Conservation (phyloP, 2,113 vertebrate genomes). For the Sporophila hypoxantha region DNA sequence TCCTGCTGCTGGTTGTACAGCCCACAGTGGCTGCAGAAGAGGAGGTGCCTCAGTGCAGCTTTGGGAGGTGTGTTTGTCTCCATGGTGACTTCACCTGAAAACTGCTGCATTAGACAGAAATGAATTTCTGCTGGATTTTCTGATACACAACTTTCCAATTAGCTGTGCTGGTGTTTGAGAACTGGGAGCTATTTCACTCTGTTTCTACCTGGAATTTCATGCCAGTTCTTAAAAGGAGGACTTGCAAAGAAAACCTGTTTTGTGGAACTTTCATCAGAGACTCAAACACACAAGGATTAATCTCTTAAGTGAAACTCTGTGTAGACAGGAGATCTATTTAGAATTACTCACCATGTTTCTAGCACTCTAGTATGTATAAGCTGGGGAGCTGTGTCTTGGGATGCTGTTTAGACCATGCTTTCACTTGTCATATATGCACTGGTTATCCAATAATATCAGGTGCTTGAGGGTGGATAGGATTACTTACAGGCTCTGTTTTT, state of each 20-base stretch:
- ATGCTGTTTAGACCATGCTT: neutral
- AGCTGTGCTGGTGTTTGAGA: neutral
- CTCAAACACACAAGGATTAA: neutral
- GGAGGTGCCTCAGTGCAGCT: neutral
- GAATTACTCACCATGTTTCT: neutral
- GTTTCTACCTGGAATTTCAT: neutral
- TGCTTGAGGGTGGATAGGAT: neutral
- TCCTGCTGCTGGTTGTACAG: accelerated
- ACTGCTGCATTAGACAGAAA: neutral
- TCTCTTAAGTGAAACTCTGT: neutral
- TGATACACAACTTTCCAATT: neutral
- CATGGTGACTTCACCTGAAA: neutral
- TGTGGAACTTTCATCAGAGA: neutral
- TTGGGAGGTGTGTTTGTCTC: neutral
- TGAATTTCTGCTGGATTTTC: neutral
- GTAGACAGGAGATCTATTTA: neutral
- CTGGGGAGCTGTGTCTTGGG: neutral
- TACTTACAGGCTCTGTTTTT: neutral
- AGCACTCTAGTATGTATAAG: neutral
- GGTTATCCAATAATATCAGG: neutral
- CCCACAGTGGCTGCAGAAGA: neutral
- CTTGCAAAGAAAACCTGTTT: neutral
- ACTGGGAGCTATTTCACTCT: neutral
- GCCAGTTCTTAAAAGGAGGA: neutral
- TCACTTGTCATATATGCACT: neutral